phyloP scores from a whole-genome alignment of 2,797 vertebrate genomes.

The Moxostoma hubbsi region DNA sequence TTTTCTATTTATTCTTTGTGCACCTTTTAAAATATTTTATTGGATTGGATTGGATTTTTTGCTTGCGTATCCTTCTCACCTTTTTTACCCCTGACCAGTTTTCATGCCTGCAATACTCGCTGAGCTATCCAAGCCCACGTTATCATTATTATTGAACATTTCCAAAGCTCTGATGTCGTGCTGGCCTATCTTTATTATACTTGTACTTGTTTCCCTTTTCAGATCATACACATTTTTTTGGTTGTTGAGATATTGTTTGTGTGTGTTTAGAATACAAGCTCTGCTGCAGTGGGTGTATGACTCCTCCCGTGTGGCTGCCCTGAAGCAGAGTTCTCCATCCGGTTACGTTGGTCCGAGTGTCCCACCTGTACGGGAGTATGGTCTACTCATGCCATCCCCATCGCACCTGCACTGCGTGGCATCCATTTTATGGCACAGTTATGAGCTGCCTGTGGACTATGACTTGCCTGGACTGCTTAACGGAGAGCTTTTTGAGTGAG shows the following conservation, averaged over 20 bases:
- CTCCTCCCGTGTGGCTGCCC: slow-evolving; percentile 89
- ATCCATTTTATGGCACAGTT: slow-evolving; percentile 97
- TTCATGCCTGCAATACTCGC: too few species aligned
- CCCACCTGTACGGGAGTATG: slow-evolving; percentile 86
- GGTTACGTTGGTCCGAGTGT: slow-evolving; percentile 78
- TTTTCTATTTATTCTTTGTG: too few species aligned
- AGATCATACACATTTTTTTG: not conserved
- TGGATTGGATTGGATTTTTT: too few species aligned
- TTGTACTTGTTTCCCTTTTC: too few species aligned
- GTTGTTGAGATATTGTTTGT: not conserved
- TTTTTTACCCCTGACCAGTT: too few species aligned
- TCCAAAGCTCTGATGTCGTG: too few species aligned
- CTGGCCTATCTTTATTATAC: too few species aligned
- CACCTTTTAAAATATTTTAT: too few species aligned
- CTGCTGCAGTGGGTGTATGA: slow-evolving; percentile 97
- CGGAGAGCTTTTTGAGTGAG: slow-evolving; percentile 97
- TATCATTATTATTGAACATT: too few species aligned
- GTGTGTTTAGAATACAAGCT: slow-evolving; percentile 88
- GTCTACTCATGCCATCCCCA: slow-evolving; percentile 97
- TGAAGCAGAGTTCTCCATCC: slow-evolving; percentile 85
- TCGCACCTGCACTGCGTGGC: slow-evolving; percentile 98
- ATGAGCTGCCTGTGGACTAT: slow-evolving; percentile 94
- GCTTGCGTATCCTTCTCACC: too few species aligned
- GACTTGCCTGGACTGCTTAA: slow-evolving; percentile 91
- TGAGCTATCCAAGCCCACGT: too few species aligned